Evolutionary conservation across 2,113 vertebrate genomes (phyloP), one percentile per base, ranked within the genome.

Genomic region (Panurus biarmicus): DNA sequence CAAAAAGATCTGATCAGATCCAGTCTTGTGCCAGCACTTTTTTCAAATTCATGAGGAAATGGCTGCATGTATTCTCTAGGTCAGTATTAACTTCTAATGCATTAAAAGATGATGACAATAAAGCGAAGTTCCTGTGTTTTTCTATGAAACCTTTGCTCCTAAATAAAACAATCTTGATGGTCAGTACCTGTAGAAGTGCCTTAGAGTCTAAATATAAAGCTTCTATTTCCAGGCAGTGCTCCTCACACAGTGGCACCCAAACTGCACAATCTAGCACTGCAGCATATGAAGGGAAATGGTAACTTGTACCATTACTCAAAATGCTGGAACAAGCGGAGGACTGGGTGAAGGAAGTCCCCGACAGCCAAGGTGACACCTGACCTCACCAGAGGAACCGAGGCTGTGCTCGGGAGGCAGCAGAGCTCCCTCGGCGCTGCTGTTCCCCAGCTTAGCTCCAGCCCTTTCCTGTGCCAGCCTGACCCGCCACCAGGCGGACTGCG

Each of bases 401-500:
- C 66, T 12, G 40, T 28, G 69, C 48, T 6, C 14, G 61, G 64
- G 14, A 11, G 40, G 54, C 8, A 47, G 69, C 23, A 20, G n/a
- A 35, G 56, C 47, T 54, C 36, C 28, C 51, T 13, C 17, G 17
- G 6, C 3, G 1, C 36, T 13, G 12, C 5, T 33, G 31, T 61
- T 4, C 23, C 81, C 44, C 29, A 38, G 81, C 73, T n/a, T 87
- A 33, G 70, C 57, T 50, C 57, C 80, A 42, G 50, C 14, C 19
- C 31, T 48, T 9, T 36, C 16, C 77, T 9, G 24, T 2, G 21
- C 53, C 67, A 44, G 80, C 60, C 35, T 9, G 9, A 51, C 29
- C 70, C 11, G 12, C 1, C 12, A 2, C 2, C 0, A 18, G 19
- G 9, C 25, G 6, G 10, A 29, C 24, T n/a, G 58, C 15, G 2